Evolutionary conservation across 2,113 vertebrate genomes (phyloP).

Genomic region (Marmota flaviventris): DNA sequence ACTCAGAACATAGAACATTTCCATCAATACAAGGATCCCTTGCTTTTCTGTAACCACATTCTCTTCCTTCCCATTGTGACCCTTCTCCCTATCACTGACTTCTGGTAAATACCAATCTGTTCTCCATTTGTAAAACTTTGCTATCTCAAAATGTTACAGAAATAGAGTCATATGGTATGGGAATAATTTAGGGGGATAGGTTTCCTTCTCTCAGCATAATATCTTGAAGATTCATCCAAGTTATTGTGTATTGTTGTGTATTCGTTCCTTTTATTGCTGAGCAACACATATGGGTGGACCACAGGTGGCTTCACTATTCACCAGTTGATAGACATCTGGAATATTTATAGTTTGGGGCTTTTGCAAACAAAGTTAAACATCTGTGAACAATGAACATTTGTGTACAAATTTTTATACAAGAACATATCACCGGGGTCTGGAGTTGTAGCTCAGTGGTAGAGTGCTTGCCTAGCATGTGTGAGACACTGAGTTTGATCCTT

Average conservation of each 20-base stretch:
- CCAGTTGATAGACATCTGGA: not conserved
- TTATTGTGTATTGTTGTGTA: not conserved
- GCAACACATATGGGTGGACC: not conserved
- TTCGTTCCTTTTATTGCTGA: not conserved
- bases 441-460: too few species aligned
- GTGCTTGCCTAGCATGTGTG: too few species aligned
- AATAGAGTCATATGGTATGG: not conserved
- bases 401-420: too few species aligned
- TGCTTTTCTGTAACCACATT: not conserved
- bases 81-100: not conserved
- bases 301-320: not conserved
- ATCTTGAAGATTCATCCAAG: not conserved
- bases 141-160: not conserved
- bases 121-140: slow-evolving; percentile 20
- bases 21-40: not conserved
- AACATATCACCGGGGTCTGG: too few species aligned
- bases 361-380: not conserved
- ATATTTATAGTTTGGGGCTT: not conserved
- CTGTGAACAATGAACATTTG: not conserved
- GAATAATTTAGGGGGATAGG: not conserved
- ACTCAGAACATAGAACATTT: not conserved
- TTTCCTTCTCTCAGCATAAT: not conserved
- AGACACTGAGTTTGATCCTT: too few species aligned
- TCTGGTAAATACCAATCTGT: not conserved
- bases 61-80: not conserved